A percentile compares a stretch with the other conserved stretches of the same genome.
Evolutionary conservation across 2,888 invertebrate species (phyloP).

Genomic region (Caenorhabditis sulstoni): DNA sequence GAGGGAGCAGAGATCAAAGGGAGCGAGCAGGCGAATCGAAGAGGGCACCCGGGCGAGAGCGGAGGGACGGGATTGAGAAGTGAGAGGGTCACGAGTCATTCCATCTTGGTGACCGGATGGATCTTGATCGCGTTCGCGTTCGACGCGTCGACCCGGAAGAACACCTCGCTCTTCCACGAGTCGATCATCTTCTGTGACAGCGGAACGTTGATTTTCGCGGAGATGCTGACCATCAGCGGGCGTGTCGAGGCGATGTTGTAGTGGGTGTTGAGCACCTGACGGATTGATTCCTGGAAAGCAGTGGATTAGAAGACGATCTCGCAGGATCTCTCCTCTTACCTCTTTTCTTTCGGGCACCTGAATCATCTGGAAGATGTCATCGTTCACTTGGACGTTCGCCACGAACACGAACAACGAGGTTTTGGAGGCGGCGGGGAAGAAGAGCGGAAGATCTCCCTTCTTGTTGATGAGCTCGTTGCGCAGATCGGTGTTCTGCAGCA

Average conservation of each 20-base stretch:
- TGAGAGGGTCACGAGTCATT: not conserved
- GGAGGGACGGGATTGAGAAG: not conserved
- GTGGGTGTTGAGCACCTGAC: constrained; percentile 9
- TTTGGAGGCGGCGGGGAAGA: constrained; percentile 10
- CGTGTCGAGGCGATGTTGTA: not conserved
- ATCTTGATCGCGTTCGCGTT: constrained; percentile 30
- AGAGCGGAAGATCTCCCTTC: constrained; percentile 8
- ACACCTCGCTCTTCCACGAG: constrained; percentile 31
- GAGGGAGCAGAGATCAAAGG: constrained; percentile 1
- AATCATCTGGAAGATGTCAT: not conserved
- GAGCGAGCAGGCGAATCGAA: not conserved
- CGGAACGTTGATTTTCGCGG: constrained; percentile 32
- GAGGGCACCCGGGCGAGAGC: not conserved
- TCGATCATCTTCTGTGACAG: constrained; percentile 36
- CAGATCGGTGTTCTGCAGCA: constrained; percentile 5
- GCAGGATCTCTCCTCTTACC: not conserved
- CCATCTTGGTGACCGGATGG: not conserved
- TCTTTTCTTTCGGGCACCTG: not conserved
- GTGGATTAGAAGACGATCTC: not conserved
- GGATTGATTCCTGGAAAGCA: constrained; percentile 29
- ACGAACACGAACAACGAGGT: constrained; percentile 8
- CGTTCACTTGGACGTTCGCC: constrained; percentile 10
- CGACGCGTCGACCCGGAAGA: constrained; percentile 22
- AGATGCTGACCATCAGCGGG: constrained; percentile 13
- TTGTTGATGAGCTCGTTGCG: constrained; percentile 2